These are phyloP conservation scores for Tribolium freemani DNA, from an alignment of 2,888 invertebrate species.

Conservation along the genomic window DNA sequence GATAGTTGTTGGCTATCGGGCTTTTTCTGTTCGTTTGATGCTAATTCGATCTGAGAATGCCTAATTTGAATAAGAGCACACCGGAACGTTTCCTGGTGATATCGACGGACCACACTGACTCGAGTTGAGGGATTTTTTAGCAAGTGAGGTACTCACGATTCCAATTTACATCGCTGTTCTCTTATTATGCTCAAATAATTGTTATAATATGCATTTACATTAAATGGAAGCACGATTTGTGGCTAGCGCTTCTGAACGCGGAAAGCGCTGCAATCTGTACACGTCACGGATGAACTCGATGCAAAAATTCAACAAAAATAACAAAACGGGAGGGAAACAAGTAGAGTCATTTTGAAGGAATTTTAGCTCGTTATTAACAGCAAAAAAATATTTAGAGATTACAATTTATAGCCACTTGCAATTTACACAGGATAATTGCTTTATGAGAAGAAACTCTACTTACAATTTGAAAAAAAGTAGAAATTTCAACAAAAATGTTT, in stretches of 20 bases:
- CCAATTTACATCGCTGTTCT: conserved; percentile 56
- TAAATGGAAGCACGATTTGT: conserved; percentile 56
- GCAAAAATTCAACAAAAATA: background rate
- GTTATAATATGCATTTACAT: conserved; percentile 58
- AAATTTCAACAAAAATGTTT: too few species aligned
- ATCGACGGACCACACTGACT: conserved; percentile 47
- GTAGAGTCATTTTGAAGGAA: too few species aligned
- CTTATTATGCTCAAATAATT: conserved; percentile 58
- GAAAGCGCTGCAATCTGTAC: conserved; percentile 32
- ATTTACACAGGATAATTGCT: too few species aligned
- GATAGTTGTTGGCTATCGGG: conserved; percentile 24
- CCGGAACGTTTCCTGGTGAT: conserved; percentile 38
- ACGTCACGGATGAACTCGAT: conserved; percentile 24
- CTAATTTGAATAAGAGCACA: conserved; percentile 42
- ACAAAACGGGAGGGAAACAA: background rate
- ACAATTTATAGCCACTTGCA: too few species aligned
- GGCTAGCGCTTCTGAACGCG: conserved; percentile 46
- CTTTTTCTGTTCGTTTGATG: conserved; percentile 35
- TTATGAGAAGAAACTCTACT: too few species aligned
- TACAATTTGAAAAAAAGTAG: too few species aligned
- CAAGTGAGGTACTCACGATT: conserved; percentile 52
- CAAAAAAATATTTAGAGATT: too few species aligned
- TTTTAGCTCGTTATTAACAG: too few species aligned
- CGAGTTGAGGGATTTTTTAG: conserved; percentile 27
- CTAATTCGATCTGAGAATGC: conserved; percentile 43